Evolutionary conservation across 2,888 invertebrate genomes (phyloP).

Genomic region (Thyatira batis): DNA sequence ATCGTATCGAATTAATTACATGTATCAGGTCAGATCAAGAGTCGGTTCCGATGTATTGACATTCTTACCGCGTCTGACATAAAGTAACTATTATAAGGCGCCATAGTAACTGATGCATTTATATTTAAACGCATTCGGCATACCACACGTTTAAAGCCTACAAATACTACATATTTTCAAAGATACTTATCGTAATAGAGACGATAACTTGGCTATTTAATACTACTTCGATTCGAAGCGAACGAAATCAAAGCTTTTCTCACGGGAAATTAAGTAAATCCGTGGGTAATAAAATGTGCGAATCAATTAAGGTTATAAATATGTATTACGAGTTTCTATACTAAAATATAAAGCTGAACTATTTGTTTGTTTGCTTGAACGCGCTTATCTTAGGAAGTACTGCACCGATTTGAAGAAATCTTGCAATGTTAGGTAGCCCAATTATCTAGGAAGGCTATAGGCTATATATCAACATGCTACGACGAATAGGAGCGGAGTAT

Average conservation of each 20-base stretch:
- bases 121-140: slow-evolving; percentile 33
- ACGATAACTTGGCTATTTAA: slow-evolving; percentile 1
- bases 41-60: slow-evolving; percentile 45
- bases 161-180: neutral
- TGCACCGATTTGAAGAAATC: too few relatives aligned
- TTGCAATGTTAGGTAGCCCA: too few relatives aligned
- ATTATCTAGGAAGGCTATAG: too few relatives aligned
- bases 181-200: slow-evolving; percentile 2
- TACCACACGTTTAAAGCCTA: neutral
- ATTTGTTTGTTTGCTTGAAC: too few relatives aligned
- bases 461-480: too few relatives aligned
- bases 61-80: slow-evolving; percentile 42
- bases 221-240: neutral
- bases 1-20: slow-evolving; percentile 47
- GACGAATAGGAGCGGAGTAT: too few relatives aligned
- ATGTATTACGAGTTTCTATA: too few relatives aligned
- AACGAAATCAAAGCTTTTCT: slow-evolving; percentile 21
- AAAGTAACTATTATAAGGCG: slow-evolving; percentile 66
- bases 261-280: slow-evolving; percentile 35
- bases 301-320: slow-evolving; percentile 24
- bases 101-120: slow-evolving; percentile 44
- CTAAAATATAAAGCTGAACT: too few relatives aligned
- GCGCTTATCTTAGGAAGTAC: too few relatives aligned
- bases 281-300: slow-evolving; percentile 29
- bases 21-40: slow-evolving; percentile 33